Evolutionary conservation across 92 coral and sea anemone genomes (phyloP).

Genomic region (Porites evermanni): DNA sequence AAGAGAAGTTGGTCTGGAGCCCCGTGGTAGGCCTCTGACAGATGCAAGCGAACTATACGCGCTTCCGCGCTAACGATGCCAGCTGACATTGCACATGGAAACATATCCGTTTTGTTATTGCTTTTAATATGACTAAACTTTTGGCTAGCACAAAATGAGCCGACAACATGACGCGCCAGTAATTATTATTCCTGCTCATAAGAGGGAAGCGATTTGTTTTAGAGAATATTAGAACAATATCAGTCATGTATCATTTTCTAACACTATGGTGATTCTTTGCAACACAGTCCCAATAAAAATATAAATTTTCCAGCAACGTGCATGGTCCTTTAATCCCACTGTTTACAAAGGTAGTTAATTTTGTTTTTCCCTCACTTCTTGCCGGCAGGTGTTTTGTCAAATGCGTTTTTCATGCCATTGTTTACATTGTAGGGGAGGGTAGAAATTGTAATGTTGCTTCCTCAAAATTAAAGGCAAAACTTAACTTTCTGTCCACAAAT

Average conservation of each 20-base stretch:
- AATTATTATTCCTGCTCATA: too few species aligned
- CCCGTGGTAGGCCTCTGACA: too few species aligned
- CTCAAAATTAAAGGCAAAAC: not conserved
- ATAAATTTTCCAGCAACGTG: not conserved
- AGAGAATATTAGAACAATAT: too few species aligned
- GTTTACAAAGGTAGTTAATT: conserved; percentile 18
- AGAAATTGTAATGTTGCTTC: not conserved
- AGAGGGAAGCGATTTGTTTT: too few species aligned
- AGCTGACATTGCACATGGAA: too few species aligned
- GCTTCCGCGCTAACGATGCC: too few species aligned
- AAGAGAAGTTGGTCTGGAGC: too few species aligned
- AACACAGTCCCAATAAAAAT: not conserved
- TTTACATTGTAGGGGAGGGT: not conserved
- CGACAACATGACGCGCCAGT: too few species aligned
- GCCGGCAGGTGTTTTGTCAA: conserved; percentile 22
- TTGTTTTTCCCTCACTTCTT: conserved; percentile 17
- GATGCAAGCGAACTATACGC: too few species aligned
- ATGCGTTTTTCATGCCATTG: not conserved
- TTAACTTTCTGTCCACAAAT: not conserved
- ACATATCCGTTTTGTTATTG: too few species aligned
- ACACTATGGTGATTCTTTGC: not conserved
- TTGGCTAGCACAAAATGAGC: too few species aligned
- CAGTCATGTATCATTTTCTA: not conserved
- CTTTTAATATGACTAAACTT: too few species aligned
- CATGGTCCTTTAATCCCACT: not conserved